Evolutionary conservation across 2,888 invertebrate genomes (phyloP).

Genomic region (Phania funesta): DNA sequence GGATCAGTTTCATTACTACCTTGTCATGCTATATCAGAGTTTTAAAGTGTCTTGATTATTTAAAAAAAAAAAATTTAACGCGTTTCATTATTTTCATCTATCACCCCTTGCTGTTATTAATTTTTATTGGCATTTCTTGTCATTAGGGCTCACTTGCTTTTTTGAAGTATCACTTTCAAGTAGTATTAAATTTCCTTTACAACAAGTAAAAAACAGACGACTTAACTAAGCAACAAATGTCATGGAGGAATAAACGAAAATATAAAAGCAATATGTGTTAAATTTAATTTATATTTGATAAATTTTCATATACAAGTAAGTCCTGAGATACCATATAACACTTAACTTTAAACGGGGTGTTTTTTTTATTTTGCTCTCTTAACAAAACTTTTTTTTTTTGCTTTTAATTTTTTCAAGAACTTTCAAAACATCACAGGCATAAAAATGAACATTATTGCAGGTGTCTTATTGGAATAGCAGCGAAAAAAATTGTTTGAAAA

Average conservation of each 20-base stretch:
- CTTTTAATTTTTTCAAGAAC: background rate
- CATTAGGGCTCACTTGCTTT: constrained; percentile 17
- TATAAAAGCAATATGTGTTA: background rate
- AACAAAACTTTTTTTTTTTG: background rate
- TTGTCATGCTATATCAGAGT: no score
- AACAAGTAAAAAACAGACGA: background rate
- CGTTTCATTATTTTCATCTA: no score
- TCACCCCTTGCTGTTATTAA: no score
- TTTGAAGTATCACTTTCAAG: constrained; percentile 34
- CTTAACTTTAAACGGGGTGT: no score
- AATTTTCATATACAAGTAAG: background rate
- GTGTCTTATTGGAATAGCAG: constrained; percentile 19
- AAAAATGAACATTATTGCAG: constrained; percentile 20
- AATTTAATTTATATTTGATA: constrained; percentile 33
- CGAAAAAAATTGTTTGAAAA: background rate
- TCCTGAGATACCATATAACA: no score
- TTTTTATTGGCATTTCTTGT: no score
- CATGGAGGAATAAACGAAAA: background rate
- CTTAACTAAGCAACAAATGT: constrained; percentile 22
- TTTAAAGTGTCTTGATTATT: no score
- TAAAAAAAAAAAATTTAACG: no score
- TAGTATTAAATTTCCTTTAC: constrained; percentile 22
- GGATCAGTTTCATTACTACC: no score
- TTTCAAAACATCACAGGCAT: constrained; percentile 39
- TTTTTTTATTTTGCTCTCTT: no score